Evolutionary conservation across 35 echinoderm and acorn worm species (phyloP).

Genomic region (Chiridota heheva): DNA sequence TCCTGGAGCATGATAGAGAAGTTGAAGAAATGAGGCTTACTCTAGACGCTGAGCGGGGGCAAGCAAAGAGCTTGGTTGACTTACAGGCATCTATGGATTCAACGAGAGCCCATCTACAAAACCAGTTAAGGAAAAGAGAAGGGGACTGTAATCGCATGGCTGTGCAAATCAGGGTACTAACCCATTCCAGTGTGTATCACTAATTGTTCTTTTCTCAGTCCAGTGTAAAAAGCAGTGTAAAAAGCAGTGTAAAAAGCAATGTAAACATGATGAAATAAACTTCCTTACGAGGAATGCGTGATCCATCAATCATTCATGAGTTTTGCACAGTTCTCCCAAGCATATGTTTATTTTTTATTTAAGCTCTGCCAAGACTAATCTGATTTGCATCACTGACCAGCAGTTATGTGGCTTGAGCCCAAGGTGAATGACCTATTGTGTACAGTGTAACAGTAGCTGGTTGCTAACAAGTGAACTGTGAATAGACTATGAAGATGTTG

Average conservation of each 20-base stretch:
- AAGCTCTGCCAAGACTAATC: too few relatives aligned
- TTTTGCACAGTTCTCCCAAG: too few relatives aligned
- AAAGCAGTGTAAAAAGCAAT: not conserved
- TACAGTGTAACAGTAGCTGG: too few relatives aligned
- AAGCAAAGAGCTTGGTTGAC: constrained; percentile 71
- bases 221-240: not conserved
- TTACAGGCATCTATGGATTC: constrained; percentile 73
- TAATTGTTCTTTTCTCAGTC: too few relatives aligned
- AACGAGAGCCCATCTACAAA: constrained; percentile 89
- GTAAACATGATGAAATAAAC: not conserved
- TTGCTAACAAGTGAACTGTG: too few relatives aligned
- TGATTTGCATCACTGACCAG: too few relatives aligned
- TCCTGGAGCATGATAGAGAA: constrained; percentile 61
- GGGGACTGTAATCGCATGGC: constrained; percentile 97
- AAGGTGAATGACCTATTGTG: too few relatives aligned
- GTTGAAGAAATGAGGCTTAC: constrained; percentile 47
- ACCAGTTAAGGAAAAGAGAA: constrained; percentile 93
- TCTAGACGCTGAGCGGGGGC: constrained; percentile 64
- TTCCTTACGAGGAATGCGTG: too few relatives aligned
- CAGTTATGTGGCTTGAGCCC: too few relatives aligned
- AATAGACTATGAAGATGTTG: too few relatives aligned
- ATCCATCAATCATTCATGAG: too few relatives aligned
- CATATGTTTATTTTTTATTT: too few relatives aligned
- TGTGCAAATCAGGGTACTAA: constrained; percentile 80
- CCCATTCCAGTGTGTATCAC: not conserved